phyloP scores from a whole-genome alignment of 1,140 invertebrate species.

The Bombus breviceps region DNA sequence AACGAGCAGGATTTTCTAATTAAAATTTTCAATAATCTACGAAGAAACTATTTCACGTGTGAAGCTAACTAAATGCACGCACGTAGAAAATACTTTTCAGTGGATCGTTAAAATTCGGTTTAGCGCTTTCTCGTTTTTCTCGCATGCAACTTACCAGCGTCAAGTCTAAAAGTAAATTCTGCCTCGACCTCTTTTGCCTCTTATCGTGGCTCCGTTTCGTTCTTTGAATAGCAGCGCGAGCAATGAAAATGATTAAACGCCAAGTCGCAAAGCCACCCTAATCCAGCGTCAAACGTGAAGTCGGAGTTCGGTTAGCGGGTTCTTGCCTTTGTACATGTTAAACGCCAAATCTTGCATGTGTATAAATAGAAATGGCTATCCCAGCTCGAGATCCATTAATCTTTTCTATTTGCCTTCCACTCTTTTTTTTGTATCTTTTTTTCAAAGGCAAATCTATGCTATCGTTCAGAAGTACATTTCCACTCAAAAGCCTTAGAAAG shows the following conservation, averaged over 20 bases:
- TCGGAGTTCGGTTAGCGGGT: slow-evolving; percentile 64
- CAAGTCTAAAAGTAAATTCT: neutral
- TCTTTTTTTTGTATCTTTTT: too few species aligned
- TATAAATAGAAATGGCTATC: neutral
- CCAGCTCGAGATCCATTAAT: neutral
- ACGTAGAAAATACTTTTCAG: slow-evolving; percentile 24
- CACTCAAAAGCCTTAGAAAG: too few species aligned
- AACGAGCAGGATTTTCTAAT: neutral
- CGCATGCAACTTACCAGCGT: neutral
- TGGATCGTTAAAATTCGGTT: slow-evolving; percentile 5
- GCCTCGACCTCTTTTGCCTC: neutral
- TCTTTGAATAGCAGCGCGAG: slow-evolving; percentile 28
- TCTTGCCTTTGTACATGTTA: neutral
- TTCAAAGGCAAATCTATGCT: too few species aligned
- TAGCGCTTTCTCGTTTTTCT: neutral
- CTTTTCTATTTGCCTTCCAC: neutral
- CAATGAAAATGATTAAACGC: slow-evolving; percentile 73
- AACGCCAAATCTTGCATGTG: neutral
- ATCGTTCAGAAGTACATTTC: too few species aligned
- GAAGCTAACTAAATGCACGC: neutral
- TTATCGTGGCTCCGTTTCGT: slow-evolving; percentile 17
- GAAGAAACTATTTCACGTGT: too few species aligned
- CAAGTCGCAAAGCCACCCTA: slow-evolving; percentile 72
- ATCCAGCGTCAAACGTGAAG: slow-evolving; percentile 76
- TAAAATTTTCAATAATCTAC: neutral